Evolutionary conservation across 2,797 vertebrate genomes (phyloP).

Genomic region (Crax fasciolata): DNA sequence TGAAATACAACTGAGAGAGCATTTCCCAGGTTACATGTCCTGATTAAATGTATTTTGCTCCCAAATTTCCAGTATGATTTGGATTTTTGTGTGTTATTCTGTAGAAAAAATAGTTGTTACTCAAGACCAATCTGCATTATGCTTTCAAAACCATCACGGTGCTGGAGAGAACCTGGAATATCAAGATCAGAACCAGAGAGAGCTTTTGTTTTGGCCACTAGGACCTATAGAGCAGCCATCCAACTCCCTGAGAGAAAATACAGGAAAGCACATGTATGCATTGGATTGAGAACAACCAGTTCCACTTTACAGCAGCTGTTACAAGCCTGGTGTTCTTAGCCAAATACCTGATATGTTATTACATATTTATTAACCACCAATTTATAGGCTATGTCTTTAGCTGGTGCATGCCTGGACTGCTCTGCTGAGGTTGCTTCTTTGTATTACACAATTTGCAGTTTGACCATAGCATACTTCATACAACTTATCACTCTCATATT

Average conservation of each 20-base stretch:
- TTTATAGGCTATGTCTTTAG: not conserved
- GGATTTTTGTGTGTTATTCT: not conserved
- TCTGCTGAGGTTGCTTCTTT: not conserved
- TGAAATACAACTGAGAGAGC: constrained; percentile 5
- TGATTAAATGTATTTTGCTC: constrained; percentile 38
- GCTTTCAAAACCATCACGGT: not conserved
- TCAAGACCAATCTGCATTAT: constrained; percentile 1
- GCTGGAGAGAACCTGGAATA: not conserved
- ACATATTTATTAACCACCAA: not conserved
- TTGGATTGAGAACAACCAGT: not conserved
- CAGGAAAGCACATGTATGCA: not conserved
- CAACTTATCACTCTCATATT: not conserved
- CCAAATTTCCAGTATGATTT: not conserved
- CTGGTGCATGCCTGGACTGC: not conserved
- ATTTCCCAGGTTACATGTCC: not conserved
- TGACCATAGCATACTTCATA: not conserved
- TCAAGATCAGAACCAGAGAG: not conserved
- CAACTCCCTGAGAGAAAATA: not conserved
- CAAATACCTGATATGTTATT: not conserved
- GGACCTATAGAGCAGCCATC: not conserved
- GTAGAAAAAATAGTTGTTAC: not conserved
- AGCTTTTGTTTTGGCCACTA: not conserved
- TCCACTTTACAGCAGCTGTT: not conserved
- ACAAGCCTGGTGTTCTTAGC: not conserved
- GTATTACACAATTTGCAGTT: not conserved